phyloP scores from a whole-genome alignment of 2,797 vertebrate species.

The Dendrocincla fuliginosa region DNA sequence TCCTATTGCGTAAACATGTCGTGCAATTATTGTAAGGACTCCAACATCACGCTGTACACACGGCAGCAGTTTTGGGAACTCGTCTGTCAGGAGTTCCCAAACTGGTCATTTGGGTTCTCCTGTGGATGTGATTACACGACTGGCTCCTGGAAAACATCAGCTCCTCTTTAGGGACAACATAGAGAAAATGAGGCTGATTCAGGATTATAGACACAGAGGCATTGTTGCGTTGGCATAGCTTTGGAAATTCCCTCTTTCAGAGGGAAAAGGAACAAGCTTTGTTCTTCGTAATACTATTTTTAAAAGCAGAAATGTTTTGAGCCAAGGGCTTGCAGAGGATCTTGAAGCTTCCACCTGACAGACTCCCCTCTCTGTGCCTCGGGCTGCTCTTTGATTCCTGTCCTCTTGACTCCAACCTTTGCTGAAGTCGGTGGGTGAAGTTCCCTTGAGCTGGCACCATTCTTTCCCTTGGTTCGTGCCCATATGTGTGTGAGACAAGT shows the following conservation, averaged over 20 bases:
- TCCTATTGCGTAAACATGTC: background rate
- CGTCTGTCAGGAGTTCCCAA: background rate
- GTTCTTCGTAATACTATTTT: background rate
- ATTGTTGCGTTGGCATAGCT: background rate
- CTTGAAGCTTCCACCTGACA: background rate
- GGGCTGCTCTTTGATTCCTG: background rate
- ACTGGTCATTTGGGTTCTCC: background rate
- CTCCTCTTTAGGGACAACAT: background rate
- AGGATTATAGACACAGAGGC: background rate
- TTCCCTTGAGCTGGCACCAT: rapidly evolving
- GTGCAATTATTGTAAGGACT: background rate
- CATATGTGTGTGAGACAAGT: rapidly evolving
- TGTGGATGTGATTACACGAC: rapidly evolving
- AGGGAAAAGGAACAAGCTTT: background rate
- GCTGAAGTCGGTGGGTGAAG: background rate
- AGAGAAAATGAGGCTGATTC: background rate
- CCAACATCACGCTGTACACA: background rate
- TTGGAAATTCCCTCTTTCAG: background rate
- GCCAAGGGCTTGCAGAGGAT: background rate
- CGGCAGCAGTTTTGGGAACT: background rate
- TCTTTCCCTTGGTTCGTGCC: rapidly evolving
- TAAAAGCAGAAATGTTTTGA: background rate
- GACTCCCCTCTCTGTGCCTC: rapidly evolving
- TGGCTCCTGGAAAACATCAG: background rate
- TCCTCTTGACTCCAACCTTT: rapidly evolving